Evolutionary conservation across 2,888 invertebrate genomes (phyloP).

Genomic region (Alcis repandata): DNA sequence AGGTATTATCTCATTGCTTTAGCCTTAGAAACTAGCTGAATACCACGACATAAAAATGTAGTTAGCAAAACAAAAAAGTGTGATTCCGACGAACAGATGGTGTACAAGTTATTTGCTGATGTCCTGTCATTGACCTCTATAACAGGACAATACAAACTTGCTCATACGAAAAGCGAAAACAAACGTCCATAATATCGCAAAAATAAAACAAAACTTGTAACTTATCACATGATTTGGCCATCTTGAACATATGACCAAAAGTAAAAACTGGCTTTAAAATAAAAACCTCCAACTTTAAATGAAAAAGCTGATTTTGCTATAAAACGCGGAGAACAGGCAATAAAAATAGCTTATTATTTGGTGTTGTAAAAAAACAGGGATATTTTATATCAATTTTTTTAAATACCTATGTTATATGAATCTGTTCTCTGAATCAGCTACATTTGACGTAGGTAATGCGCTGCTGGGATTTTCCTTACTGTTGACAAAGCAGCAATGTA

Average conservation of each 20-base stretch:
- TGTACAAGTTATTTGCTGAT: neutral
- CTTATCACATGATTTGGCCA: conserved; percentile 9
- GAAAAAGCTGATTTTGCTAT: neutral
- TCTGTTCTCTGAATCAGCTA: conserved; percentile 16
- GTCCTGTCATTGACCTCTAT: neutral
- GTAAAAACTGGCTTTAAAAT: neutral
- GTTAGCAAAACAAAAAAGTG: neutral
- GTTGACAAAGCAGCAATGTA: neutral
- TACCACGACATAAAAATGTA: neutral
- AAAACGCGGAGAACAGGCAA: neutral
- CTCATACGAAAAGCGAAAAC: neutral
- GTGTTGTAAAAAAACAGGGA: too few species aligned
- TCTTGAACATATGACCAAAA: neutral
- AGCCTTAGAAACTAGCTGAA: too few species aligned
- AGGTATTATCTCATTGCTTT: too few species aligned
- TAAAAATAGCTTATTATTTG: neutral
- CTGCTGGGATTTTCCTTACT: conserved; percentile 5
- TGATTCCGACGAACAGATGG: conserved; percentile 10
- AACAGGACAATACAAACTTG: neutral
- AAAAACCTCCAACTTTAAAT: neutral
- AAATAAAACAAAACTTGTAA: conserved; percentile 1
- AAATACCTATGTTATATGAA: too few species aligned
- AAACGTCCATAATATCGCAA: too few species aligned
- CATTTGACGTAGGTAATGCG: conserved; percentile 19
- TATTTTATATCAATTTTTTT: too few species aligned